These are phyloP conservation scores for Cairina moschata DNA, from an alignment of 2,113 vertebrate genomes.

Conservation along the genomic window DNA sequence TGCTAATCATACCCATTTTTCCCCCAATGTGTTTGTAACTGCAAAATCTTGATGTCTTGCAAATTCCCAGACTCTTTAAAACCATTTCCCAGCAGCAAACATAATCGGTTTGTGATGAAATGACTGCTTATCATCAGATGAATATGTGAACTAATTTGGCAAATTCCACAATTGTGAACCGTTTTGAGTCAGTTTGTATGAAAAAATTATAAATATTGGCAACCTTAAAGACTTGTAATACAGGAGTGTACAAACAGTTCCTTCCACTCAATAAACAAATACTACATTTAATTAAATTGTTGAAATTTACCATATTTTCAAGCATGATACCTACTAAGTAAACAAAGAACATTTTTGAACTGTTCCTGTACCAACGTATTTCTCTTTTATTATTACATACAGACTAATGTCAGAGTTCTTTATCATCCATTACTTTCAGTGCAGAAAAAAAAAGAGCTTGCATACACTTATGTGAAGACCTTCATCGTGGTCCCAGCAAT, in stretches of 20 bases:
- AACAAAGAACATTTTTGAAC: background rate
- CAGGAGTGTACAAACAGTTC: background rate
- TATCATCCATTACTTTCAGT: background rate
- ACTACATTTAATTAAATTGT: background rate
- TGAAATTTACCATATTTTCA: background rate
- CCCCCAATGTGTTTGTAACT: background rate
- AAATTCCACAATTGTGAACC: background rate
- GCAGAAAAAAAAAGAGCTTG: background rate
- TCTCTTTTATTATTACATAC: background rate
- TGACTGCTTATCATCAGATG: background rate
- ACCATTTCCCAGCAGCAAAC: background rate
- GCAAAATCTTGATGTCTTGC: background rate
- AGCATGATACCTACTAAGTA: background rate
- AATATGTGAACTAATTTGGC: background rate
- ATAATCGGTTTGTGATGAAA: background rate
- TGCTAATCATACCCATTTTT: background rate
- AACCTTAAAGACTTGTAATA: background rate
- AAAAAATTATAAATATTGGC: background rate
- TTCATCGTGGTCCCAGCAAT: background rate
- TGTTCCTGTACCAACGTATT: background rate
- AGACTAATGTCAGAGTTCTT: background rate
- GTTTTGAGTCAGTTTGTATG: background rate
- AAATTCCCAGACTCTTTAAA: background rate
- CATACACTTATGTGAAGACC: background rate
- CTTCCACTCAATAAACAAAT: background rate